Evolutionary conservation across 2,888 invertebrate genomes (phyloP).

Genomic region (Noctua pronuba): DNA sequence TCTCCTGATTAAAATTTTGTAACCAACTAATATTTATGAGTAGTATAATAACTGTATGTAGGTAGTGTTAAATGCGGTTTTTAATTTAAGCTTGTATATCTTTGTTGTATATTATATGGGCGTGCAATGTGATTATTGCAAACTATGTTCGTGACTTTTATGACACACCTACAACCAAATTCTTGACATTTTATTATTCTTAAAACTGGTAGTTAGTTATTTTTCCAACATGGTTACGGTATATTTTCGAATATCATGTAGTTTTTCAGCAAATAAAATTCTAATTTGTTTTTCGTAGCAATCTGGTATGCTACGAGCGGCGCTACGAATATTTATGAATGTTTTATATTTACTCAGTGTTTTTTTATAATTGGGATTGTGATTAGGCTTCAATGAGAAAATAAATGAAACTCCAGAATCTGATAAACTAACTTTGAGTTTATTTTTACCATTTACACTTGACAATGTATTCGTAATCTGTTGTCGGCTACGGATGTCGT

Average conservation of each 20-base stretch:
- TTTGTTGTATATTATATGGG: constrained; percentile 42
- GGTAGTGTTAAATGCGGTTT: constrained; percentile 29
- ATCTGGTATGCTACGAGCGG: constrained; percentile 3
- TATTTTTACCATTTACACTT: constrained; percentile 91
- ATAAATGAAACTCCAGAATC: constrained; percentile 87
- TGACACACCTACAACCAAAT: constrained; percentile 15
- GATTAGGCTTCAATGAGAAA: constrained; percentile 38
- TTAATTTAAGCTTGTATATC: constrained; percentile 46
- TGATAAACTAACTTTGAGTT: constrained; percentile 92
- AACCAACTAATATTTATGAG: constrained; percentile 41
- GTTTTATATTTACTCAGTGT: neutral
- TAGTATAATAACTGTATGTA: constrained; percentile 8
- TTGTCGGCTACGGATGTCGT: constrained; percentile 87
- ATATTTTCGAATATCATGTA: neutral
- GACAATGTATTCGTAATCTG: constrained; percentile 91
- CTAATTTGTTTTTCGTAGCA: constrained; percentile 28
- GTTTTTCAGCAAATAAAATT: neutral
- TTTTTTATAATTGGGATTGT: neutral
- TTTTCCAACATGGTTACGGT: neutral
- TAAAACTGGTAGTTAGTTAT: neutral
- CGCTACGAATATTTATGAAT: constrained; percentile 35
- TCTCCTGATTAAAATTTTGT: constrained; percentile 48
- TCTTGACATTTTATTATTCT: constrained; percentile 2
- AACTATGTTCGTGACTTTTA: constrained; percentile 11
- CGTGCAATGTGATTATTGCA: constrained; percentile 43